These are phyloP conservation scores for Rotaria sp. DNA, from an alignment of 2,888 invertebrate species.

Conservation along the genomic window DNA sequence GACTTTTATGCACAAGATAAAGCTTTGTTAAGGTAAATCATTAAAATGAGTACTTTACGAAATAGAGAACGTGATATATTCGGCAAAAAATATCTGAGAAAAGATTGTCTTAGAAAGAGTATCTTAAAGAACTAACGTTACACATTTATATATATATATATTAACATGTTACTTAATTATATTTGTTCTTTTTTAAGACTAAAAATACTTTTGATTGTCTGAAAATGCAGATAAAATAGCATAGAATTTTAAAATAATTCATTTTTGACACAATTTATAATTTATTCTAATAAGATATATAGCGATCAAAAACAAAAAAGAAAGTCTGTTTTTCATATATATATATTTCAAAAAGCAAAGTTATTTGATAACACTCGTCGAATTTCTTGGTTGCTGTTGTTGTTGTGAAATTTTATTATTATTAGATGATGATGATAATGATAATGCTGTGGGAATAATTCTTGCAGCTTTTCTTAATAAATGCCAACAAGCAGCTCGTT, in stretches of 20 bases:
- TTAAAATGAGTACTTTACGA: too few relatives aligned
- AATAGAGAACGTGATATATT: too few relatives aligned
- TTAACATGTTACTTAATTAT: too few relatives aligned
- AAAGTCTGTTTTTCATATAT: neutral
- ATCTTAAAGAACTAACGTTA: too few relatives aligned
- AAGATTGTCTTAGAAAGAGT: too few relatives aligned
- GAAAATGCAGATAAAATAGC: neutral
- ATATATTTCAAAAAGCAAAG: neutral
- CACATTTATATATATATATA: too few relatives aligned
- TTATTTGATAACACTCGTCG: neutral
- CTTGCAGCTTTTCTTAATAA: conserved; percentile 2
- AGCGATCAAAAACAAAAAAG: neutral
- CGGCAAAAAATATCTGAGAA: too few relatives aligned
- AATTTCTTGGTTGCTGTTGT: neutral
- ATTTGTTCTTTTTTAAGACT: too few relatives aligned
- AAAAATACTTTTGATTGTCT: neutral
- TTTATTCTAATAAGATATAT: neutral
- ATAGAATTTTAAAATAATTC: neutral
- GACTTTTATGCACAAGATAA: too few relatives aligned
- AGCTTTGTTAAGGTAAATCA: too few relatives aligned
- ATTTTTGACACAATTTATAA: neutral
- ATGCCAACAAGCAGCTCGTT: conserved; percentile 23
- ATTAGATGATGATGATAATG: neutral
- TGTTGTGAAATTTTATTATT: neutral
- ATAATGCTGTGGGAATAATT: neutral